A percentile compares a stretch with the other conserved stretches of the same genome.
phyloP scores from a whole-genome alignment of 2,888 invertebrate genomes.

The Hemithea aestivaria region DNA sequence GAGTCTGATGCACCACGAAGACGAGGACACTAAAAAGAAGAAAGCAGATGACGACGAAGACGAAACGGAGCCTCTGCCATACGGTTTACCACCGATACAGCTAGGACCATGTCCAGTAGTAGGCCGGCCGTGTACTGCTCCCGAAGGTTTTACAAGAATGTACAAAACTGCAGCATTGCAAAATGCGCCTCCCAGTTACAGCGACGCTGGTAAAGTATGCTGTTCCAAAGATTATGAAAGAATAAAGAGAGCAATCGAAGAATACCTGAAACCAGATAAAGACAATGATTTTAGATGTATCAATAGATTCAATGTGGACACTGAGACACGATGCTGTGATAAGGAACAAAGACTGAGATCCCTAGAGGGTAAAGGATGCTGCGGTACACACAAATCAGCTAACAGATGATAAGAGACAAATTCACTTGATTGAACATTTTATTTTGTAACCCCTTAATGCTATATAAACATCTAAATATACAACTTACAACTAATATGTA shows the following conservation, averaged over 20 bases:
- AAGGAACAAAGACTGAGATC: constrained; percentile 57
- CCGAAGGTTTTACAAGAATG: constrained; percentile 71
- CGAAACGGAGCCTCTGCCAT: constrained; percentile 58
- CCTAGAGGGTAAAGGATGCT: constrained; percentile 60
- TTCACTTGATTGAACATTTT: constrained; percentile 49
- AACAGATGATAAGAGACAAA: constrained; percentile 41
- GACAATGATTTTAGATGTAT: constrained; percentile 60
- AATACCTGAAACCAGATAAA: constrained; percentile 62
- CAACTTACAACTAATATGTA: constrained; percentile 34
- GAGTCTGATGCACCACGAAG: constrained; percentile 48
- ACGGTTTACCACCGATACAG: constrained; percentile 64
- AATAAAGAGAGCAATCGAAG: constrained; percentile 64
- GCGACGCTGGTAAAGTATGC: constrained; percentile 66
- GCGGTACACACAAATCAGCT: constrained; percentile 65
- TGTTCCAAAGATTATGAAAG: constrained; percentile 70
- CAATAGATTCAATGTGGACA: constrained; percentile 62
- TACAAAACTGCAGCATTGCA: constrained; percentile 57
- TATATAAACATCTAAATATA: constrained; percentile 28
- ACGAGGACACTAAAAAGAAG: constrained; percentile 36
- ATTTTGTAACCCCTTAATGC: constrained; percentile 67
- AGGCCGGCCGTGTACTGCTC: constrained; percentile 64
- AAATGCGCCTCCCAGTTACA: constrained; percentile 55
- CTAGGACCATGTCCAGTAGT: constrained; percentile 71
- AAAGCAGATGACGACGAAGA: constrained; percentile 60
- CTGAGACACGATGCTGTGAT: constrained; percentile 67